Base-by-base conservation (phyloP, 2,113 vertebrate species). In the Sitta europaea region DNA sequence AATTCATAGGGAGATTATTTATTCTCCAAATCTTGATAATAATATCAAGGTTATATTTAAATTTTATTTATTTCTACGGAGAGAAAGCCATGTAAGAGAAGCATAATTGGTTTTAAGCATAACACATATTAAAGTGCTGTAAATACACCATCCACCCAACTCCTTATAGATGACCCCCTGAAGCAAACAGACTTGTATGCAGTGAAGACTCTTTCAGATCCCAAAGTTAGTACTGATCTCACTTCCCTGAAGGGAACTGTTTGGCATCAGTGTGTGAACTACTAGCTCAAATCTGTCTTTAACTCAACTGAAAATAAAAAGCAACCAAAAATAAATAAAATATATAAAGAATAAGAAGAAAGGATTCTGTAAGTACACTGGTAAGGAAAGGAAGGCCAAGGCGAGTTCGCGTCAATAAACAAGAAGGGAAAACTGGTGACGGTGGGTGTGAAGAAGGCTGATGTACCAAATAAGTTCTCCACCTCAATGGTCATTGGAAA, bases 1-100 rank as follows among this genome's bases (percentile, higher is more conserved):
- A 51, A 91, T 92, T 93, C 28, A 58, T 18, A 86, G 23, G 15
- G 11, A 93, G 87, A 31, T 23, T 11, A 59, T 65, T 72, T 86
- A 57, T 67, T 82, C 6, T 4, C 5, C 15, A 38, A 78, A 71
- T 87, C 11, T 35, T 55, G 15, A 47, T 65, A 51, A n/a, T 17
- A 3, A 2, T 40, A 58, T 51, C 8, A 59, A 55, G 6, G 3
- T 73, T 62, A n/a, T 75, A 21, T 74, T 73, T 66, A 21, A 20
- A 47, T 70, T 75, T 62, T 50, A 14, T 59, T 84, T 79, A 25
- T 35, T 83, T 55, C 23, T 83, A 33, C 11, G 90, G 67, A 72
- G 42, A 67, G 11, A 94, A 73, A 95, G 47, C 4, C 22, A 65
- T 24, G 9, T 17, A 65, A 75, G 6, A 51, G n/a, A 45, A 65